These are phyloP conservation scores for Uropsilus gracilis DNA, from an alignment of 2,113 vertebrate species.

Conservation along the genomic window DNA sequence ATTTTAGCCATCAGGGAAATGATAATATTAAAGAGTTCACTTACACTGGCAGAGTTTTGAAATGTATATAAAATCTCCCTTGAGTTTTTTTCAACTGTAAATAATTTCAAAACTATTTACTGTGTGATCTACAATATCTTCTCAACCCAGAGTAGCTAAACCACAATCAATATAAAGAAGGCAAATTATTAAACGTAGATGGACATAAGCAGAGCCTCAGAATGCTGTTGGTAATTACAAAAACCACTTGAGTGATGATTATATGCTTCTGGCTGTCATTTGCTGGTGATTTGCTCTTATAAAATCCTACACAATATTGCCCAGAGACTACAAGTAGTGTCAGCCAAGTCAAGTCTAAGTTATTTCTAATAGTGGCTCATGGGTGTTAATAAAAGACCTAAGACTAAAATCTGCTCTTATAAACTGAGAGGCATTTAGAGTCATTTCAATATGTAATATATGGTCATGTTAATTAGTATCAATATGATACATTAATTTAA, in stretches of 20 bases:
- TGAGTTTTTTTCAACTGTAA: background rate
- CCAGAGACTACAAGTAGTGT: background rate
- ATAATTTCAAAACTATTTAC: constrained; percentile 34
- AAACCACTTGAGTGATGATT: background rate
- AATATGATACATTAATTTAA: background rate
- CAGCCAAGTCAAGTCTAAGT: background rate
- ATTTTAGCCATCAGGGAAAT: background rate
- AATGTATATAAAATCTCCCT: background rate
- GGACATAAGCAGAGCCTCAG: background rate
- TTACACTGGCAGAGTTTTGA: background rate
- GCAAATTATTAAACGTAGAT: background rate
- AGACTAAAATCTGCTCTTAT: background rate
- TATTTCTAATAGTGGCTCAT: background rate
- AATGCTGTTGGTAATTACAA: background rate
- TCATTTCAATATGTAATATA: background rate
- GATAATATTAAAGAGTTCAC: background rate
- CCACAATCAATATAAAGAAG: background rate
- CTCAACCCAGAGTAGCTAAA: background rate
- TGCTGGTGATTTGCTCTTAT: background rate
- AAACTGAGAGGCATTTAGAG: background rate
- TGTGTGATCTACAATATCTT: background rate
- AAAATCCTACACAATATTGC: background rate
- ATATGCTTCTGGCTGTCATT: background rate
- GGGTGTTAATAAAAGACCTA: background rate
- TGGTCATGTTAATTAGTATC: background rate